Conservation (phyloP, 2,888 invertebrate genomes). For the Minunthozetes semirufus region DNA sequence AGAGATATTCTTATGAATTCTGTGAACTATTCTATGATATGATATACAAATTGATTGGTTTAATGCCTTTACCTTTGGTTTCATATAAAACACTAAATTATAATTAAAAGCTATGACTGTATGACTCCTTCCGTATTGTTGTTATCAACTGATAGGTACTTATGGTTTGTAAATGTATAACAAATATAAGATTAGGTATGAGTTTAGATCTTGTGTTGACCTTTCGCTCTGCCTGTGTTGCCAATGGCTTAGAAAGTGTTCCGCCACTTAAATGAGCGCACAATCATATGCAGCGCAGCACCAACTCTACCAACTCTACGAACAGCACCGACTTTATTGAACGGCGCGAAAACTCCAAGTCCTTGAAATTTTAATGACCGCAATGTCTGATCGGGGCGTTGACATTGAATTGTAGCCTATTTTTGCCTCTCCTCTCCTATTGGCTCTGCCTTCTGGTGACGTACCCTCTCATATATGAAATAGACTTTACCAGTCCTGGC, state of each 20-base stretch:
- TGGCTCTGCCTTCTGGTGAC: neutral
- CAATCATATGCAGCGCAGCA: slow-evolving; percentile 4
- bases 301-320: neutral
- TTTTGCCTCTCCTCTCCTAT: neutral
- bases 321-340: neutral
- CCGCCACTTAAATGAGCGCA: neutral
- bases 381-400: slow-evolving; percentile 25
- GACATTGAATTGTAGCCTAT: slow-evolving; percentile 28
- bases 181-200: neutral
- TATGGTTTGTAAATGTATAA: neutral
- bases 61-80: neutral
- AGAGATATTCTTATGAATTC: no score
- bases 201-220: neutral
- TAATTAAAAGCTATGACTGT: slow-evolving; percentile 5
- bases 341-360: slow-evolving; percentile 19
- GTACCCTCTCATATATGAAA: neutral
- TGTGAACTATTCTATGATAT: no score
- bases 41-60: neutral
- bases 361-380: slow-evolving; percentile 26
- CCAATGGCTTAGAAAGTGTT: neutral
- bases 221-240: neutral
- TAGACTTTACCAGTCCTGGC: neutral
- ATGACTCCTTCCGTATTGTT: slow-evolving; percentile 29
- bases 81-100: neutral
- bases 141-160: neutral